phyloP scores from a whole-genome alignment of 1,140 invertebrate species.

The Zaprionus capensis region DNA sequence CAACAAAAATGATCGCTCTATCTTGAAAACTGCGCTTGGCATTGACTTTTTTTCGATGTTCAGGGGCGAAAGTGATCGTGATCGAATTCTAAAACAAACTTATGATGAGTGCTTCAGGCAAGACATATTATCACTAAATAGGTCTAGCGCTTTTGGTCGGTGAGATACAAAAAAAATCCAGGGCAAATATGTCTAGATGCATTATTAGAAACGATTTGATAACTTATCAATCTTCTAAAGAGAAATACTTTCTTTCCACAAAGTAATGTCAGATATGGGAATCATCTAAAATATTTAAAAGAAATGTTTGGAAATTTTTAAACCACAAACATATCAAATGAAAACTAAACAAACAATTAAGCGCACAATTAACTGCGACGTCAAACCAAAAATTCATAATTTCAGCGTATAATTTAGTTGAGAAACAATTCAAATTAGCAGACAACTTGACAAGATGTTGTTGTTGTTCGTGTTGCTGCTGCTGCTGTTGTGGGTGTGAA shows the following conservation, averaged over 20 bases:
- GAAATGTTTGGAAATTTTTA: not conserved
- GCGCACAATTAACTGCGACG: conserved; percentile 49
- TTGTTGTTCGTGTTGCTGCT: conserved; percentile 7
- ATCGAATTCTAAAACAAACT: no score
- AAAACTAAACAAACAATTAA: conserved; percentile 36
- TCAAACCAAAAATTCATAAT: conserved; percentile 49
- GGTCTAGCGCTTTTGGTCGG: no score
- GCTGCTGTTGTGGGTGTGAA: conserved; percentile 18
- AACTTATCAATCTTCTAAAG: not conserved
- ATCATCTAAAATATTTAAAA: not conserved
- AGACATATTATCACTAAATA: no score
- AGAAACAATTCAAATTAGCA: conserved; percentile 42
- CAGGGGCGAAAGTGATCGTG: no score
- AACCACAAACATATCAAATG: conserved; percentile 8
- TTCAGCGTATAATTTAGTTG: conserved; percentile 48
- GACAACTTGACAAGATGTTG: conserved; percentile 50
- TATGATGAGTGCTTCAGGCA: no score
- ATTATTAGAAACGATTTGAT: not conserved
- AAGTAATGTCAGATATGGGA: not conserved
- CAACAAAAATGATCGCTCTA: no score
- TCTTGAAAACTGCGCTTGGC: no score
- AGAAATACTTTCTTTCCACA: not conserved
- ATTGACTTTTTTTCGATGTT: no score
- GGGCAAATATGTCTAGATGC: not conserved
- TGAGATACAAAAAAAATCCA: no score